Conservation (phyloP, 2,797 vertebrate genomes). For the Eupleurogrammus muticus region DNA sequence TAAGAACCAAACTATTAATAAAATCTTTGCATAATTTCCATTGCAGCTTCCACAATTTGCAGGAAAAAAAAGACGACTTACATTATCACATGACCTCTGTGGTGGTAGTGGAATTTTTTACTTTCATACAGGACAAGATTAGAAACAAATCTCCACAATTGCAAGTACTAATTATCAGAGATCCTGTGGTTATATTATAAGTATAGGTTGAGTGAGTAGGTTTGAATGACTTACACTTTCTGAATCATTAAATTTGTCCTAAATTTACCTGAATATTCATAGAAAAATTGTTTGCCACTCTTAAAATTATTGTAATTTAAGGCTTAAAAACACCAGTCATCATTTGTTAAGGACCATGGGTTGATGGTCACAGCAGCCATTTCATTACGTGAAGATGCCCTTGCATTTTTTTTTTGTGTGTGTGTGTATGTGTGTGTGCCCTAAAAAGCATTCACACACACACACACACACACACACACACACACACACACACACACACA, state of each 20-base stretch:
- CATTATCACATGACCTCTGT: no score
- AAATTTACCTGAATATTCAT: neutral
- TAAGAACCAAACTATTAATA: no score
- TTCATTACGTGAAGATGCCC: constrained; percentile 80
- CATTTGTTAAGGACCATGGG: constrained; percentile 59
- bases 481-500: constrained; percentile 30
- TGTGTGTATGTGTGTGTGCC: constrained; percentile 57
- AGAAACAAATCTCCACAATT: no score
- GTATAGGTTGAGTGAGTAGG: neutral
- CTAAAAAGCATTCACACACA: constrained; percentile 64
- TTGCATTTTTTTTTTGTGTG: constrained; percentile 79
- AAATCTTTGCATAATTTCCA: no score
- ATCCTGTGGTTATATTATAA: no score
- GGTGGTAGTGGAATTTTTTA: no score
- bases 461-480: constrained; percentile 16
- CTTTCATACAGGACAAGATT: no score
- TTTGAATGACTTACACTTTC: constrained; percentile 8
- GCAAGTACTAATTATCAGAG: no score
- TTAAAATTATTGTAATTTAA: constrained; percentile 41
- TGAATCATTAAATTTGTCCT: neutral
- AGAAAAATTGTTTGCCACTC: constrained; percentile 34
- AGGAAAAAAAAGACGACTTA: no score
- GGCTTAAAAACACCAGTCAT: constrained; percentile 33
- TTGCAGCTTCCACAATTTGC: no score
- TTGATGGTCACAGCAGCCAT: constrained; percentile 64